A percentile compares a stretch with the other conserved stretches of the same genome.
phyloP scores from a whole-genome alignment of 2,113 vertebrate genomes.

The Tyrannus savana region DNA sequence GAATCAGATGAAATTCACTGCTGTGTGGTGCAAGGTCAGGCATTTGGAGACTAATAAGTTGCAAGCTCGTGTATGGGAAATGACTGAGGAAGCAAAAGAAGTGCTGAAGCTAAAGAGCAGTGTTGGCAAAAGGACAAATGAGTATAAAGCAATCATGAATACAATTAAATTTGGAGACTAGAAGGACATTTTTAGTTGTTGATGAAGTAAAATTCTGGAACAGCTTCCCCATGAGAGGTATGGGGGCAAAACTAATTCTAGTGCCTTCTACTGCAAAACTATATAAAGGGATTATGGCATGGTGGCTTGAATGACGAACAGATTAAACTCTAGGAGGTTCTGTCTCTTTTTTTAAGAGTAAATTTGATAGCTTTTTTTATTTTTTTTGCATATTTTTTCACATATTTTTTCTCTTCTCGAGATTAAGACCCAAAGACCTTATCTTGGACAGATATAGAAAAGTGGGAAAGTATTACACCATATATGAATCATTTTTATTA shows the following conservation, averaged over 20 bases:
- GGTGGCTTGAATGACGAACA: not conserved
- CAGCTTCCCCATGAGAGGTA: not conserved
- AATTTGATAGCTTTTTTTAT: not conserved
- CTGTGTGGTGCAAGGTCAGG: not conserved
- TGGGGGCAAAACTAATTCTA: not conserved
- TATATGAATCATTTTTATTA: not conserved
- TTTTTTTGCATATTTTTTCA: not conserved
- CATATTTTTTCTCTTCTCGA: not conserved
- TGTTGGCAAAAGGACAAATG: conserved; percentile 32
- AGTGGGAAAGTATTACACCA: not conserved
- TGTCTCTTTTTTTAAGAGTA: not conserved
- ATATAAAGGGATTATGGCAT: not conserved
- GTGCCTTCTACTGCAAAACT: not conserved
- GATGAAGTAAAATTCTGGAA: not conserved
- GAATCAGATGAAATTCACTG: conserved; percentile 3
- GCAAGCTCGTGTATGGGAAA: conserved; percentile 21
- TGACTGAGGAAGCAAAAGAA: conserved; percentile 46
- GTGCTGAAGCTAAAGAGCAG: conserved; percentile 9
- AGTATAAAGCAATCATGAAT: conserved; percentile 22
- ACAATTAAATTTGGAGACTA: not conserved
- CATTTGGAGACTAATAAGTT: conserved; percentile 1
- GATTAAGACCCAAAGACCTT: not conserved
- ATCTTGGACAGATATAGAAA: not conserved
- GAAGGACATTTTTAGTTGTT: not conserved
- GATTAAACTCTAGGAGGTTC: not conserved